These are phyloP conservation scores for Anas flavirostris DNA, from an alignment of 2,797 vertebrate species.

Conservation along the genomic window DNA sequence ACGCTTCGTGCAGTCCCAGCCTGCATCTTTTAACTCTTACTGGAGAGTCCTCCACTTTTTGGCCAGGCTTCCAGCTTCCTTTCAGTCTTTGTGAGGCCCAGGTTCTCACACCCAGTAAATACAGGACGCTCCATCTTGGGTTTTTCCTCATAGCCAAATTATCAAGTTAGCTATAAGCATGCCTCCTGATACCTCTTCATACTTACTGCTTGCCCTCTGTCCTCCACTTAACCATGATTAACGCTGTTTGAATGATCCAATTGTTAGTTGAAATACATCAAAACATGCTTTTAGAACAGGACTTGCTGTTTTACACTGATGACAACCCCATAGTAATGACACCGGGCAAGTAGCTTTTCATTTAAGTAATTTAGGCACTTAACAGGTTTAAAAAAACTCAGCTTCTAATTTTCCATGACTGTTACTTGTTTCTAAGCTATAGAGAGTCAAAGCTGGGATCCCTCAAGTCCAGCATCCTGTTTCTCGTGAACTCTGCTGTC, in stretches of 20 bases:
- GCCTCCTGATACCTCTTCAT: not conserved
- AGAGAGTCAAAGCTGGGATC: not conserved
- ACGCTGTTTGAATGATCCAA: not conserved
- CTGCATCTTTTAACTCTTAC: not conserved
- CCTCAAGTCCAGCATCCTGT: not conserved
- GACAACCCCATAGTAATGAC: not conserved
- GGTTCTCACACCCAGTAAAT: not conserved
- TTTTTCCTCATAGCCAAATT: not conserved
- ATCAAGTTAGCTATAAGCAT: not conserved
- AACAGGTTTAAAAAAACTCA: not conserved
- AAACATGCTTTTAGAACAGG: not conserved
- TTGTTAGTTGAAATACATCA: not conserved
- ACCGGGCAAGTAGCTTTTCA: not conserved
- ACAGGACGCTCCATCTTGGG: not conserved
- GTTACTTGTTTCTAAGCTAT: not conserved
- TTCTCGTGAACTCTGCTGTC: not conserved
- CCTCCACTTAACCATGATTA: not conserved
- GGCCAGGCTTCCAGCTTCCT: not conserved
- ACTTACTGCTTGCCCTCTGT: not conserved
- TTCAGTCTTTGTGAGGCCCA: not conserved
- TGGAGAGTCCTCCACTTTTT: not conserved
- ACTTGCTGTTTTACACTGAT: not conserved
- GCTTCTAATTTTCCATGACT: not conserved
- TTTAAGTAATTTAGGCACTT: not conserved
- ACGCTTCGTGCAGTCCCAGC: not conserved